Conservation (phyloP, 2,888 invertebrate genomes). For the Malacosoma neustria region DNA sequence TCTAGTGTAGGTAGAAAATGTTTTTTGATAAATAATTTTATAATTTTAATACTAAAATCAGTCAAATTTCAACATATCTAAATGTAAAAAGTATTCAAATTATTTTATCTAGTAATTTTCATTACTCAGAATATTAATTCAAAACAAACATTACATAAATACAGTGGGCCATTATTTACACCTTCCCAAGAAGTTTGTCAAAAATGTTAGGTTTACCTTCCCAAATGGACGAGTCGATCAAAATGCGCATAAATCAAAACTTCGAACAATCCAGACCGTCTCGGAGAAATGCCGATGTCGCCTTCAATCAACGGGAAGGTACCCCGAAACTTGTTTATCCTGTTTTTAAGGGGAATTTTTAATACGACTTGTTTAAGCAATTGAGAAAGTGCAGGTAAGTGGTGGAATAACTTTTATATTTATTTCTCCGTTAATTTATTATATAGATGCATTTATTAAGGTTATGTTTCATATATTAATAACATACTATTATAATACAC, state of each 20-base stretch:
- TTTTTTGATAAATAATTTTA: no score
- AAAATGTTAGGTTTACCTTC: slow-evolving; percentile 31
- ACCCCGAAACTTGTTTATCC: slow-evolving; percentile 23
- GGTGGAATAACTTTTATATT: not conserved
- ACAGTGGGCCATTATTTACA: slow-evolving; percentile 12
- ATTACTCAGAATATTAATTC: no score
- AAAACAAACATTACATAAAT: no score
- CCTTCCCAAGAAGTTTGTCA: slow-evolving; percentile 25
- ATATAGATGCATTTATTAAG: no score
- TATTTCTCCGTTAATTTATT: not conserved
- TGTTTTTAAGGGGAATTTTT: slow-evolving; percentile 21
- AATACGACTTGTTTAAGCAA: not conserved
- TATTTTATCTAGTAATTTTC: no score
- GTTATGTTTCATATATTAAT: no score
- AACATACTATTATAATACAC: no score
- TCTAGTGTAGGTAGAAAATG: no score
- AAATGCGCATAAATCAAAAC: slow-evolving; percentile 58
- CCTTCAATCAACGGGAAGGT: slow-evolving; percentile 34
- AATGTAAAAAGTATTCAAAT: no score
- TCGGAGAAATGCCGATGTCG: slow-evolving; percentile 34
- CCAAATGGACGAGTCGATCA: slow-evolving; percentile 28
- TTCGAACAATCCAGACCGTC: slow-evolving; percentile 33
- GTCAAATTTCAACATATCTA: no score
- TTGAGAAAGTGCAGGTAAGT: not conserved
- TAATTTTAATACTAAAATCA: no score